These are phyloP conservation scores for Alexandromys fortis DNA, from an alignment of 2,113 vertebrate species.

Conservation along the genomic window DNA sequence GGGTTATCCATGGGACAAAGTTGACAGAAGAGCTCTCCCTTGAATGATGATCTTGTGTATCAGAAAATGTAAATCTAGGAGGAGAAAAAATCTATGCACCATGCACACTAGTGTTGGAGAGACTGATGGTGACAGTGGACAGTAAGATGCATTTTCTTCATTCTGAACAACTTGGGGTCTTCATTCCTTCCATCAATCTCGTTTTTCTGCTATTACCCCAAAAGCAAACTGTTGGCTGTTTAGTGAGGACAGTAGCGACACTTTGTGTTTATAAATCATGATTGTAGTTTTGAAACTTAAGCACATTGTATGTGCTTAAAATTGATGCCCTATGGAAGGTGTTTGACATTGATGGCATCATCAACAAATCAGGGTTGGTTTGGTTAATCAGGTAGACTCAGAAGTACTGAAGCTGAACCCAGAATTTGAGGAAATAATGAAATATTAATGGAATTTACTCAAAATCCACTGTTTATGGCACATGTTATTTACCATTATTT, in stretches of 20 bases:
- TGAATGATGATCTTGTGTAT: constrained; percentile 91
- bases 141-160: constrained; percentile 82
- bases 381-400: background rate
- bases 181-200: constrained; percentile 2
- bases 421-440: constrained; percentile 16
- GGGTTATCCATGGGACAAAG: constrained; percentile 86
- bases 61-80: constrained; percentile 90
- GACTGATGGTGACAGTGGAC: constrained; percentile 65
- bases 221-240: background rate
- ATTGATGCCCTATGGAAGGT: background rate
- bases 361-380: background rate
- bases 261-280: constrained; percentile 7
- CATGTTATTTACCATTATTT: background rate
- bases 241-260: background rate
- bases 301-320: constrained; percentile 6
- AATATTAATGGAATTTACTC: background rate
- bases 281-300: constrained; percentile 53
- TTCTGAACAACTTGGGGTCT: constrained; percentile 69
- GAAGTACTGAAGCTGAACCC: background rate
- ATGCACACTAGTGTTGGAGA: constrained; percentile 80
- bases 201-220: background rate
- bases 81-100: constrained; percentile 88
- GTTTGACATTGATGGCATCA: background rate
- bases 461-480: background rate
- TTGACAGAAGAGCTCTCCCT: constrained; percentile 86